Evolutionary conservation across 1,140 invertebrate species (phyloP), one percentile per base, ranked within the genome.

Genomic region (Drosophila pallidifrons): DNA sequence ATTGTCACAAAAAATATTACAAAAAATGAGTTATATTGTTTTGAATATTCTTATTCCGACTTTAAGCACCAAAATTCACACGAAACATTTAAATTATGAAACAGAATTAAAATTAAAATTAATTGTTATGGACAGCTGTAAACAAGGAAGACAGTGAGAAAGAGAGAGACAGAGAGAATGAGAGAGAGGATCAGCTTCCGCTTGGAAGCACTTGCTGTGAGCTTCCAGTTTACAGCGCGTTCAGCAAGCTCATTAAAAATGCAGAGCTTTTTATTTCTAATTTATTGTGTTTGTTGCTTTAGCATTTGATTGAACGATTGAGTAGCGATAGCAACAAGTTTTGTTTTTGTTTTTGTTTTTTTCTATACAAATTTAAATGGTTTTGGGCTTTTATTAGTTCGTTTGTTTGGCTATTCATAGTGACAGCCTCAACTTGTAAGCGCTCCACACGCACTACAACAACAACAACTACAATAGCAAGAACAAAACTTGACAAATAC

Each of bases 331-430:
- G 64, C 64, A 73, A 73, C 70, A 73, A 73, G 70, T 73, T 73
- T 25, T 4, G 20, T 25, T 67, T 67, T 55, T 73, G 45, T 58
- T 35, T 6, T 38, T 38, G 32, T 8, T 32, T 32, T 32, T 5
- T 32, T 38, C 2, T 8, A 38, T 38, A 38, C 8, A 38, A 38
- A 67, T 54, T 67, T 59, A 59, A 67, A 15, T 46, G 45, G 35
- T 67, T 52, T 73, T 43, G 32, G 64, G 54, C 46, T 66, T 73
- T 67, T 60, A 47, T 59, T 58, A 41, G 60, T 65, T 58, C 8
- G 11, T 58, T 52, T 58, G 32, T 35, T 70, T 71, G 67, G 32
- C 69, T 81, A 81, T 85, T 85, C 82, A 43, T 43, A 13, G 41
- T n/a, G 81, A 81, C 74, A 77, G 49, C 81, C 11, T 3, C 30